Percentiles rank a stretch among this genome's conserved stretches.
These are phyloP conservation scores for Drosophila peninsularis DNA, from an alignment of 2,888 invertebrate genomes.

Conservation along the genomic window DNA sequence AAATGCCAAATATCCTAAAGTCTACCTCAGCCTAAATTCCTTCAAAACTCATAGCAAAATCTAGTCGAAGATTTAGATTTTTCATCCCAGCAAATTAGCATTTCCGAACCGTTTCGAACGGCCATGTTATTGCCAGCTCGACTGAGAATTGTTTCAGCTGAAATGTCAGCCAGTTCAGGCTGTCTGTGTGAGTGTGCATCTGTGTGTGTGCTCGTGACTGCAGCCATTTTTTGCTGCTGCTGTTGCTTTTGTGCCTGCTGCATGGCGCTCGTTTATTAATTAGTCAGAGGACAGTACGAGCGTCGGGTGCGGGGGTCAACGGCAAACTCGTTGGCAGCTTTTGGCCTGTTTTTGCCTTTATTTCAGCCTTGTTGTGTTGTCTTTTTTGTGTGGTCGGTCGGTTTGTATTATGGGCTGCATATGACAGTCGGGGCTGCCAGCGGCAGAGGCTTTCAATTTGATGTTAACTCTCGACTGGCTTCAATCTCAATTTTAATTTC, in stretches of 20 bases:
- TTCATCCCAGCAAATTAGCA: not conserved
- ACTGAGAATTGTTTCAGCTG: constrained; percentile 25
- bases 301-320: not conserved
- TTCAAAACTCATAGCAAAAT: not conserved
- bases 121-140: not conserved
- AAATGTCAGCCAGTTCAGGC: not conserved
- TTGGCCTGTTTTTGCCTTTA: constrained; percentile 4
- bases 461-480: constrained; percentile 22
- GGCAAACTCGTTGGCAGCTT: constrained; percentile 29
- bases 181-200: not conserved
- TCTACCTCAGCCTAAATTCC: not conserved
- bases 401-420: constrained; percentile 19
- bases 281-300: constrained; percentile 55
- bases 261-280: constrained; percentile 54
- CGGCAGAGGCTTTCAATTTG: constrained; percentile 22
- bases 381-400: constrained; percentile 7
- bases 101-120: not conserved
- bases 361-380: not conserved
- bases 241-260: constrained; percentile 5
- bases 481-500: constrained; percentile 18
- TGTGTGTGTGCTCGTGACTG: constrained; percentile 17
- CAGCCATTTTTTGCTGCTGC: constrained; percentile 34
- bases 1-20: too few relatives aligned
- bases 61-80: not conserved
- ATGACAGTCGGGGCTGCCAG: constrained; percentile 32